phyloP scores from a whole-genome alignment of 2,113 vertebrate genomes.

The Craseonycteris thonglongyai region DNA sequence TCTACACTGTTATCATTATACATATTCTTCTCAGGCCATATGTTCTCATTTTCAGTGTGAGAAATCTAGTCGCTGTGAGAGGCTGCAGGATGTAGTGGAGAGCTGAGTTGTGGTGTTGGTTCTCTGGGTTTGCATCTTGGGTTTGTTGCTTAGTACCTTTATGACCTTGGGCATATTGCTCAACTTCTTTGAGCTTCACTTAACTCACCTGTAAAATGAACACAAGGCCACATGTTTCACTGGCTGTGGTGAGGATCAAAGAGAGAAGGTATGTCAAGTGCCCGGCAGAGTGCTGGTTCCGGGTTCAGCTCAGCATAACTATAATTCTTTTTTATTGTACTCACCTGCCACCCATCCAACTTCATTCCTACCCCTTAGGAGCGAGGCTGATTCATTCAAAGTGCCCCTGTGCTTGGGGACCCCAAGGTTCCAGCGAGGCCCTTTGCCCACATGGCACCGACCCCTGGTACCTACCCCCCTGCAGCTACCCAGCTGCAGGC shows the following conservation, averaged over 20 bases:
- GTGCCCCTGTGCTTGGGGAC: not conserved
- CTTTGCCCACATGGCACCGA: not conserved
- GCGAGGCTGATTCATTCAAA: not conserved
- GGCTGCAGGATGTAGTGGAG: not conserved
- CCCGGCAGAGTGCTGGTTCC: not conserved
- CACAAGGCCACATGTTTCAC: not conserved
- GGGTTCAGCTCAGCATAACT: not conserved
- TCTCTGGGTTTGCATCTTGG: not conserved
- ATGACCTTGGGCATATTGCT: not conserved
- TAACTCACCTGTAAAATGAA: not conserved
- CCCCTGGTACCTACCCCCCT: no score
- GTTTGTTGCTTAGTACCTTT: not conserved
- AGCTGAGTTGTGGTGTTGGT: not conserved
- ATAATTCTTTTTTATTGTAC: not conserved
- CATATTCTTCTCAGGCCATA: not conserved
- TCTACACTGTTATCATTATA: slow-evolving; percentile 13
- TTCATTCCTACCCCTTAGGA: not conserved
- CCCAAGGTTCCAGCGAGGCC: not conserved
- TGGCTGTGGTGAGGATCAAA: not conserved
- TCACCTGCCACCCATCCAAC: not conserved
- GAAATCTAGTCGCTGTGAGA: not conserved
- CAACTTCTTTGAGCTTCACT: not conserved
- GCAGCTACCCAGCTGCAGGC: not conserved
- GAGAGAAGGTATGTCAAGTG: not conserved
- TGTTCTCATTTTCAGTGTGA: not conserved